These are phyloP conservation scores for Perizoma affinitatum DNA, from an alignment of 2,888 invertebrate genomes.

Conservation along the genomic window DNA sequence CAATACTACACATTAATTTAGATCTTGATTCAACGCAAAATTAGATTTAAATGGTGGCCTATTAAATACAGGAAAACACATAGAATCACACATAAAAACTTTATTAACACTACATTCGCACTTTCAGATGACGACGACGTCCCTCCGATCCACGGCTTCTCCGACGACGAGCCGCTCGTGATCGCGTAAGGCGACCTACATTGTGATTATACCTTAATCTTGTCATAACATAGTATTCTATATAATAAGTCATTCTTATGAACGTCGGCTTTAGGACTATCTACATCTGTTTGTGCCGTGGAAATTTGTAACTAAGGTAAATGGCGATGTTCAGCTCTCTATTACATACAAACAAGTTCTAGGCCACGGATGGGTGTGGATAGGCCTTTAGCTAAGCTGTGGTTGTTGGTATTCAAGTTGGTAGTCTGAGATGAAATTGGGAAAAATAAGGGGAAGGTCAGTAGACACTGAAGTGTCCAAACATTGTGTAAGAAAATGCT, in stretches of 20 bases:
- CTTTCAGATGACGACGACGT: conserved; percentile 91
- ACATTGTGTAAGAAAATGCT: too few relatives aligned
- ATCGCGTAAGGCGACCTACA: conserved; percentile 86
- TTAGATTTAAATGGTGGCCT: conserved; percentile 7
- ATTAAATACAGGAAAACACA: conserved; percentile 2
- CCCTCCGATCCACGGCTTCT: conserved; percentile 95
- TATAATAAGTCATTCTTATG: conserved; percentile 42
- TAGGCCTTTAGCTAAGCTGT: not conserved
- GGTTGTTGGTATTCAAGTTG: conserved; percentile 23
- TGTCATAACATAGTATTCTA: conserved; percentile 67
- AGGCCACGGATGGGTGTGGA: too few relatives aligned
- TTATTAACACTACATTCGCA: conserved; percentile 15
- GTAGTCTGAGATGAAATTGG: too few relatives aligned
- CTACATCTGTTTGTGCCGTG: too few relatives aligned
- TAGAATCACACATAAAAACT: conserved; percentile 11
- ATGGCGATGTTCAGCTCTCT: too few relatives aligned
- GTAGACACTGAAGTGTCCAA: too few relatives aligned
- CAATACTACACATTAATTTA: too few relatives aligned
- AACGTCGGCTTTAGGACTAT: conserved; percentile 4
- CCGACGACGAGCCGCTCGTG: conserved; percentile 96
- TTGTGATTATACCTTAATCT: conserved; percentile 64
- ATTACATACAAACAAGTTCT: too few relatives aligned
- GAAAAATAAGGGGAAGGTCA: too few relatives aligned
- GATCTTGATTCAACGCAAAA: too few relatives aligned
- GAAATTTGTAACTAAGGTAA: too few relatives aligned